These are phyloP conservation scores for Istiophorus platypterus DNA, from an alignment of 2,113 vertebrate genomes.

Conservation along the genomic window DNA sequence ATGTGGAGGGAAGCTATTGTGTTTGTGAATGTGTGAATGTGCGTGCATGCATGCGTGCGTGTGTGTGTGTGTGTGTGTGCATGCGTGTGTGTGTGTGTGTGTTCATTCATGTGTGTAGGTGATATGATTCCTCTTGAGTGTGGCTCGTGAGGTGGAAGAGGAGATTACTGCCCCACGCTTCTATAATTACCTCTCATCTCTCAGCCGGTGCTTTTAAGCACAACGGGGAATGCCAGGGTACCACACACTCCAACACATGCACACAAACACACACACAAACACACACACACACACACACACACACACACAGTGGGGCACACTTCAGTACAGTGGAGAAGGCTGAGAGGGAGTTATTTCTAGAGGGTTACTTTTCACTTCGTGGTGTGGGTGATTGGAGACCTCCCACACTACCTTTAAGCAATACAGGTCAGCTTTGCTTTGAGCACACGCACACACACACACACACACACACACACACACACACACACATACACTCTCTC, in stretches of 20 bases:
- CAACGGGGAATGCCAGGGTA: conserved; percentile 68
- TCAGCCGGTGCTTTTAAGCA: conserved; percentile 71
- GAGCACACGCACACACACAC: conserved; percentile 36
- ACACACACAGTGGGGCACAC: conserved; percentile 51
- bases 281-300: conserved; percentile 2
- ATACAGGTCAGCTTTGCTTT: conserved; percentile 73
- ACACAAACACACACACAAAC: too few species aligned
- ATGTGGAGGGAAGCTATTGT: conserved; percentile 25
- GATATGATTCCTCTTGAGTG: conserved; percentile 72
- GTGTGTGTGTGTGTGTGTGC: conserved; percentile 41
- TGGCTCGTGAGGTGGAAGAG: conserved; percentile 75
- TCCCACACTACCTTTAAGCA: conserved; percentile 81
- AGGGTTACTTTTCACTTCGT: conserved; percentile 79
- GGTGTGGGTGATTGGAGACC: conserved; percentile 73
- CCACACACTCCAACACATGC: conserved; percentile 48
- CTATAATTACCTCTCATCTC: conserved; percentile 82
- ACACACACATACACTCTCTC: conserved; percentile 24
- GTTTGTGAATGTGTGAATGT: conserved; percentile 39
- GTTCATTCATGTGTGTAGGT: conserved; percentile 32
- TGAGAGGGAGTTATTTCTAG: conserved; percentile 78
- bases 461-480: conserved; percentile 34
- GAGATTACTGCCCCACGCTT: conserved; percentile 77
- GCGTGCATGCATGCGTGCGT: conserved; percentile 35
- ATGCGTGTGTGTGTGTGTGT: conserved; percentile 40
- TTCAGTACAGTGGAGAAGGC: conserved; percentile 56